Evolutionary conservation across 1,140 invertebrate genomes (phyloP), one percentile per base, ranked within the genome.

Genomic region (Brachionus plicatilis): DNA sequence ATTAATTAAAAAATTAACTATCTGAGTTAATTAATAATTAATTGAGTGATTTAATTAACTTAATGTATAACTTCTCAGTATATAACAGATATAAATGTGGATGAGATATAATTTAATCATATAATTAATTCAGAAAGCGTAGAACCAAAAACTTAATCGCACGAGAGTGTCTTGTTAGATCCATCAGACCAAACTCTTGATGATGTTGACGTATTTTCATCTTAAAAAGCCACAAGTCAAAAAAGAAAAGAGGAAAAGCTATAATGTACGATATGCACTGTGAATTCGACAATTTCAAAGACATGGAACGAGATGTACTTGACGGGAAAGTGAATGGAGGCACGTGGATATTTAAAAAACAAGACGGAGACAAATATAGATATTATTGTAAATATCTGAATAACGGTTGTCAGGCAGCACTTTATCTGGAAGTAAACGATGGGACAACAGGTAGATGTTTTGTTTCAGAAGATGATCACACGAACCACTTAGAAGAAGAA

Each of bases 351-450:
- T 65, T 65, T 12, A 65, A 65, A 17, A 24, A 9, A n/a, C 56
- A 65, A 65, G 56, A 65, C 17, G 56, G 56, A 65, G 56, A 65
- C 9, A 65, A 65, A 20, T 20, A 65, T 65, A 14, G 56, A 65
- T 65, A n/a, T 68, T 68, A 68, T 68, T 68, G 66, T 17, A 68
- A 68, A 68, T 68, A 68, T 33, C n/a, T 68, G 33, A 68, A 68
- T 12, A 12, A 68, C 12, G 66, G 66, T 14, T 68, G 66, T 68
- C 66, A 33, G 9, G 66, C 66, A 33, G 66, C 66, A 12, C 27
- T 68, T 29, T 68, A 68, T 68, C n/a, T 68, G n/a, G 9, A 68
- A 12, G 8, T 29, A 68, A 68, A 12, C 9, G 66, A 68, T 33
- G 27, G 66, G n/a, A 33, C 29, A 68, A 41, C 9, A 68, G 66